These are phyloP conservation scores for Drosophila buzzatii DNA, from an alignment of 2,888 invertebrate species.

Conservation along the genomic window DNA sequence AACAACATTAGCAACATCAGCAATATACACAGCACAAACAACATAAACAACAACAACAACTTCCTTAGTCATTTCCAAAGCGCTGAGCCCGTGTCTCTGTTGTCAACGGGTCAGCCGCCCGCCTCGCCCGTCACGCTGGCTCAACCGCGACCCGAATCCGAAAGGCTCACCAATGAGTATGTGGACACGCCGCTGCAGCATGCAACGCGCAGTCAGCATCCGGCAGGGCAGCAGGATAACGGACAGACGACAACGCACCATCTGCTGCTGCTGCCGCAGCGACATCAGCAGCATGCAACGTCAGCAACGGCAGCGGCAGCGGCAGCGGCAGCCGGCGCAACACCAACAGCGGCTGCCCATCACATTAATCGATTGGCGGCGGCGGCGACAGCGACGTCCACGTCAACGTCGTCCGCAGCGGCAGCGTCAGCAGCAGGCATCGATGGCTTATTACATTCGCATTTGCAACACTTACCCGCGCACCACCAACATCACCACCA, in stretches of 20 bases:
- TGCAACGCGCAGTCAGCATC: slow-evolving; percentile 85
- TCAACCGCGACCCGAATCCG: slow-evolving; percentile 93
- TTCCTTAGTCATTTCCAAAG: slow-evolving; percentile 85
- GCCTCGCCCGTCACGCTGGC: slow-evolving; percentile 86
- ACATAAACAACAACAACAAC: slow-evolving; percentile 62
- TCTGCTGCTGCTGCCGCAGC: slow-evolving; percentile 87
- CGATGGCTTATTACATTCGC: slow-evolving; percentile 85
- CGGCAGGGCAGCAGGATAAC: slow-evolving; percentile 85
- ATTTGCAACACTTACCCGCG: slow-evolving; percentile 59
- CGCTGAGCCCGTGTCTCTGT: slow-evolving; percentile 79
- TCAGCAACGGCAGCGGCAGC: slow-evolving; percentile 85
- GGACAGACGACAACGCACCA: slow-evolving; percentile 86
- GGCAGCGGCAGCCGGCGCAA: slow-evolving; percentile 85
- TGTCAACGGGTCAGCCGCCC: slow-evolving; percentile 79
- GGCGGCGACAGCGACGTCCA: slow-evolving; percentile 33
- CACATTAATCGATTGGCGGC: slow-evolving; percentile 65
- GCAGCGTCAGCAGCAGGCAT: slow-evolving; percentile 78
- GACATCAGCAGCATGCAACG: slow-evolving; percentile 85
- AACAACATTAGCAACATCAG: slow-evolving; percentile 49
- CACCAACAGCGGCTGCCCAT: slow-evolving; percentile 57
- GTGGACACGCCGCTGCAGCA: slow-evolving; percentile 92
- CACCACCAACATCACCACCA: slow-evolving; percentile 55
- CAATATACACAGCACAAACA: slow-evolving; percentile 41
- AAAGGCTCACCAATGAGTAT: slow-evolving; percentile 95
- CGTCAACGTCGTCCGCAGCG: slow-evolving; percentile 30